These are phyloP conservation scores for Sphaerophoria rueppellii DNA, from an alignment of 2,888 invertebrate species.

Conservation along the genomic window DNA sequence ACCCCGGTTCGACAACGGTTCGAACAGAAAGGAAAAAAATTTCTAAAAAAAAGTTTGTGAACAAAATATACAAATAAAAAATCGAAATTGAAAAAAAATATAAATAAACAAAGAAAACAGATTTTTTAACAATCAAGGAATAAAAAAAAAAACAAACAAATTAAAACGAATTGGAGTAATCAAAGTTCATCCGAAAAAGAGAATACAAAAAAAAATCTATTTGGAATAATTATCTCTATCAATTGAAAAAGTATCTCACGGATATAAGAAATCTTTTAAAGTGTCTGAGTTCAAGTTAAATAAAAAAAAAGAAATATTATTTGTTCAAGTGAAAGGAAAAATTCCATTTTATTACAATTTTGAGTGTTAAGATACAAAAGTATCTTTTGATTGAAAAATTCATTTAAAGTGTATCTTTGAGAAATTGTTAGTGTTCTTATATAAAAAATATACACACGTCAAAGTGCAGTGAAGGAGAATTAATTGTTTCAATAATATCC, in stretches of 20 bases:
- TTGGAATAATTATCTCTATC: not conserved
- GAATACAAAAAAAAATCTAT: not conserved
- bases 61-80: constrained; percentile 15
- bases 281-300: constrained; percentile 1
- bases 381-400: constrained; percentile 3
- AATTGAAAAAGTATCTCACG: constrained; percentile 14
- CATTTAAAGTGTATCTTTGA: constrained; percentile 7
- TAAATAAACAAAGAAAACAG: not conserved
- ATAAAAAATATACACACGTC: constrained; percentile 7
- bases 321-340: constrained; percentile 26
- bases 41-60: constrained; percentile 18
- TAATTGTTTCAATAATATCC: not conserved
- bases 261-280: not conserved
- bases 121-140: not conserved
- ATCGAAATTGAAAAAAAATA: constrained; percentile 11
- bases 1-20: constrained; percentile 70
- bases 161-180: constrained; percentile 10
- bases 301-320: not conserved
- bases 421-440: constrained; percentile 16
- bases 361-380: constrained; percentile 3
- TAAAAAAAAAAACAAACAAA: not conserved
- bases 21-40: constrained; percentile 63
- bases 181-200: not conserved
- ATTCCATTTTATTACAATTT: constrained; percentile 24
- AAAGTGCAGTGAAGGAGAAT: constrained; percentile 1